Percentiles rank a stretch among this genome's conserved stretches.
Evolutionary conservation across 2,888 invertebrate genomes (phyloP).

Genomic region (Labia minor): DNA sequence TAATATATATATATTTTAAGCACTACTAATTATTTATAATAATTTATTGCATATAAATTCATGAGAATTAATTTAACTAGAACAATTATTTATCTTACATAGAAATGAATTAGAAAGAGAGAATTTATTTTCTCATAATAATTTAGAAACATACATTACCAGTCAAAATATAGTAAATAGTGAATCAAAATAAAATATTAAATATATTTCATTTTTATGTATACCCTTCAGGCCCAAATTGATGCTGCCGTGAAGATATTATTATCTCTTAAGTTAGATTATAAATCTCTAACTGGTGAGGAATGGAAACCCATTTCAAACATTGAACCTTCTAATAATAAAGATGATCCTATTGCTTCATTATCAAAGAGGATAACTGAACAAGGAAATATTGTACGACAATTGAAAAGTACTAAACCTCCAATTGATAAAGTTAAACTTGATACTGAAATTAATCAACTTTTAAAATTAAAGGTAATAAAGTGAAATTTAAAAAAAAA

Average conservation of each 20-base stretch:
- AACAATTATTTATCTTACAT: too few relatives aligned
- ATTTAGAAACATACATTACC: too few relatives aligned
- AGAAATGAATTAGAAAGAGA: too few relatives aligned
- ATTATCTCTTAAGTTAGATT: slow-evolving; percentile 37
- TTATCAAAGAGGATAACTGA: slow-evolving; percentile 36
- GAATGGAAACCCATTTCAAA: slow-evolving; percentile 29
- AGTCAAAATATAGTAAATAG: too few relatives aligned
- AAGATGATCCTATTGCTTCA: slow-evolving; percentile 35
- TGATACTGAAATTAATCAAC: background rate
- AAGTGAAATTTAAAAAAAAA: too few relatives aligned
- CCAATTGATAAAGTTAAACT: background rate
- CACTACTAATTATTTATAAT: too few relatives aligned
- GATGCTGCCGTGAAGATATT: slow-evolving; percentile 37
- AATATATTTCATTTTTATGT: too few relatives aligned
- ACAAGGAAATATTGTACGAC: slow-evolving; percentile 42
- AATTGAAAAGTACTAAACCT: slow-evolving; percentile 27
- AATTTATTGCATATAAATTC: too few relatives aligned
- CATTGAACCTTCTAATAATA: background rate
- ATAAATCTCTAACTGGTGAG: slow-evolving; percentile 38
- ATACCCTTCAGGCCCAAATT: slow-evolving; percentile 29
- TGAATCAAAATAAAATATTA: too few relatives aligned
- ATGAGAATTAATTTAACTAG: too few relatives aligned
- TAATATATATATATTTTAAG: too few relatives aligned
- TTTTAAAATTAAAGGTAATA: background rate
- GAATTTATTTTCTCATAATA: too few relatives aligned